Conservation (phyloP, 1,140 invertebrate species). For the Oreohelix idahoensis region DNA sequence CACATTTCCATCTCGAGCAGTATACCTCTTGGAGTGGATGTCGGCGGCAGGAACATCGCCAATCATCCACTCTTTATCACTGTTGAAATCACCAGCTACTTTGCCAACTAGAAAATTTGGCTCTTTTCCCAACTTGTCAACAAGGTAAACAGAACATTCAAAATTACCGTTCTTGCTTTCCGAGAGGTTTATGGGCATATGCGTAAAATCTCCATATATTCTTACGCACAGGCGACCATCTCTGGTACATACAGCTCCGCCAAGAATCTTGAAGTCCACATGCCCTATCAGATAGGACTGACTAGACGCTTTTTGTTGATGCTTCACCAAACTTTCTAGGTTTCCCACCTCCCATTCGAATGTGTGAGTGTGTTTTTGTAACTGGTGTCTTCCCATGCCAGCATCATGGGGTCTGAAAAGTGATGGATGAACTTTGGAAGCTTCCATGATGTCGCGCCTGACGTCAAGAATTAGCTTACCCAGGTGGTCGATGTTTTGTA, state of each 20-base stretch:
- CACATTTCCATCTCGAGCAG: neutral
- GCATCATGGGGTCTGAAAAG: neutral
- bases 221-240: neutral
- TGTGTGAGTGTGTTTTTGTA: neutral
- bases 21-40: neutral
- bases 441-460: neutral
- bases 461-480: neutral
- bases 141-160: neutral
- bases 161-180: neutral
- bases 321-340: neutral
- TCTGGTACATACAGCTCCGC: neutral
- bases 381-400: neutral
- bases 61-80: neutral
- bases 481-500: neutral
- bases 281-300: neutral
- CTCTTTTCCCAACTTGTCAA: neutral
- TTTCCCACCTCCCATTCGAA: slow-evolving; percentile 1
- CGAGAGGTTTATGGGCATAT: neutral
- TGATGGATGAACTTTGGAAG: neutral
- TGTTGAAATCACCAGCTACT: neutral
- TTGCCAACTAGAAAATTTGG: neutral
- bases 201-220: neutral
- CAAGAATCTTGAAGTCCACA: neutral
- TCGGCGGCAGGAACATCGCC: neutral
- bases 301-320: neutral